Conservation (phyloP, 2,888 invertebrate species). For the Pyralis farinalis region DNA sequence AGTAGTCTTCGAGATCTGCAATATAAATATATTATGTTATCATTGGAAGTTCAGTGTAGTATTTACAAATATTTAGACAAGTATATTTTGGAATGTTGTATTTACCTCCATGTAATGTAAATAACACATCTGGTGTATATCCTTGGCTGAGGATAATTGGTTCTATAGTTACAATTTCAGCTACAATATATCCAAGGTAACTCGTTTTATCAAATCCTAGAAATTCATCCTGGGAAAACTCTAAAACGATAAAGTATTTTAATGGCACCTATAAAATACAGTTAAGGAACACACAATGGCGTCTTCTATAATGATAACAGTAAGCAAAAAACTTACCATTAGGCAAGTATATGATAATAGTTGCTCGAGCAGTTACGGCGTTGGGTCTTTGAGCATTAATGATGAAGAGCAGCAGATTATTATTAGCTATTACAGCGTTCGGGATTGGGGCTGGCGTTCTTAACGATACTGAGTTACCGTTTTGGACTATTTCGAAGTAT, state of each 20-base stretch:
- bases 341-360: slow-evolving; percentile 6
- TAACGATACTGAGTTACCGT: not conserved
- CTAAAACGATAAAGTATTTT: no score
- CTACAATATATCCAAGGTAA: slow-evolving; percentile 27
- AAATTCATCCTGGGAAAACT: slow-evolving; percentile 13
- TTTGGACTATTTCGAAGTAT: not conserved
- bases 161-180: slow-evolving; percentile 16
- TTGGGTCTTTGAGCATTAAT: slow-evolving; percentile 6
- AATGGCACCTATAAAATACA: no score
- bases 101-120: slow-evolving; percentile 29
- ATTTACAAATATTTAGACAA: no score
- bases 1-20: not conserved
- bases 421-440: not conserved
- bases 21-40: no score
- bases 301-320: no score
- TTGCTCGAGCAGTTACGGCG: slow-evolving; percentile 1
- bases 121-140: slow-evolving; percentile 23
- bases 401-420: not conserved
- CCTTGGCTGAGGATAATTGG: slow-evolving; percentile 30
- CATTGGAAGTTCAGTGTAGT: no score
- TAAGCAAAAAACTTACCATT: slow-evolving; percentile 2
- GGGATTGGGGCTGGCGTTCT: not conserved
- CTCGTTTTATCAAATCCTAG: slow-evolving; percentile 28
- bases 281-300: no score
- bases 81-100: no score